Evolutionary conservation across 2,113 vertebrate species (phyloP).

Genomic region (Athene noctua): DNA sequence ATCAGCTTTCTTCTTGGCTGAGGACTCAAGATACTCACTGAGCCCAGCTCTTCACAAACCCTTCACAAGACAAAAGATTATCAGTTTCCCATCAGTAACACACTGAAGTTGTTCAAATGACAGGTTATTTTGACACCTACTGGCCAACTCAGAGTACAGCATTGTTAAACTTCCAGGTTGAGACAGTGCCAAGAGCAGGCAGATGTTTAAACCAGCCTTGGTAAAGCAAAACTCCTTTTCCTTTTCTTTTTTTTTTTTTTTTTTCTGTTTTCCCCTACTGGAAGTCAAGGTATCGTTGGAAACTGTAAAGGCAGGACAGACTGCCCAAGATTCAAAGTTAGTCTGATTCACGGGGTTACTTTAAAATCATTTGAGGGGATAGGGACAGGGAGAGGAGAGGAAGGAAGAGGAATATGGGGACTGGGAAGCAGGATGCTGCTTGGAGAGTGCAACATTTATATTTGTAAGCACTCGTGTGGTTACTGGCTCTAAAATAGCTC

Average conservation of each 20-base stretch:
- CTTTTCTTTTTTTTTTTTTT: not conserved
- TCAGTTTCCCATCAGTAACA: not conserved
- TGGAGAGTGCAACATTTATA: not conserved
- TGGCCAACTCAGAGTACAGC: constrained; percentile 35
- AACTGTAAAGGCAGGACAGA: not conserved
- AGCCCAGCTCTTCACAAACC: not conserved
- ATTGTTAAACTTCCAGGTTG: not conserved
- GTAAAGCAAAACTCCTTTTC: not conserved
- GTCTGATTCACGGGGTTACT: not conserved
- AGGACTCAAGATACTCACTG: not conserved
- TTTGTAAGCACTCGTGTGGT: not conserved
- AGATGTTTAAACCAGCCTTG: not conserved
- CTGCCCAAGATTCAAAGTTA: not conserved
- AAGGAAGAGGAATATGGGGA: not conserved
- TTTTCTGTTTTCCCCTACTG: not conserved
- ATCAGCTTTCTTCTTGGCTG: not conserved
- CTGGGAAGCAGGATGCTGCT: not conserved
- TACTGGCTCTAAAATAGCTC: constrained; percentile 48
- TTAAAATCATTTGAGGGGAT: not conserved
- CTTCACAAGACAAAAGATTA: not conserved
- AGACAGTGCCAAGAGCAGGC: not conserved
- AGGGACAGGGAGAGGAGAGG: not conserved
- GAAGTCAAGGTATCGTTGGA: not conserved
- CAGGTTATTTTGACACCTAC: constrained; percentile 69
- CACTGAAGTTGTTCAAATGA: not conserved